Conservation (phyloP, 2,888 invertebrate species). For the Lasioglossum morio region DNA sequence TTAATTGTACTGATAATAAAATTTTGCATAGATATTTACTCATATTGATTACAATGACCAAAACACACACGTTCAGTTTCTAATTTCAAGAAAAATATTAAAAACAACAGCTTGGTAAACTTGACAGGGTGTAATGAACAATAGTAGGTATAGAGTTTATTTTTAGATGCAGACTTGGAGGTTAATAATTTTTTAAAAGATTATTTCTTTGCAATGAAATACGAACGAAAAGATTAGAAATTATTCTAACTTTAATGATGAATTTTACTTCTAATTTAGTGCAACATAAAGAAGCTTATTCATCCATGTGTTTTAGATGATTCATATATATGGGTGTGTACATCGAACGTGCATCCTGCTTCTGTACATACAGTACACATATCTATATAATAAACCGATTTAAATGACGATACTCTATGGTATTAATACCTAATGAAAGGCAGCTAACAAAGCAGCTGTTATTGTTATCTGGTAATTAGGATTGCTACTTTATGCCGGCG, state of each 20-base stretch:
- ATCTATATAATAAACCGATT: not conserved
- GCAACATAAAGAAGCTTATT: not conserved
- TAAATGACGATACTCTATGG: not conserved
- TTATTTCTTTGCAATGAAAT: not conserved
- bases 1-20: not conserved
- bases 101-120: not conserved
- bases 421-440: conserved; percentile 10
- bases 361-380: too few relatives aligned
- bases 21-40: not conserved
- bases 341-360: not conserved
- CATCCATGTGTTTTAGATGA: not conserved
- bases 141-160: not conserved
- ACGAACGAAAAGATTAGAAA: not conserved
- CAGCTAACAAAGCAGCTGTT: conserved; percentile 6
- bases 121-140: too few relatives aligned
- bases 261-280: not conserved
- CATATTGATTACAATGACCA: too few relatives aligned
- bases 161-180: not conserved
- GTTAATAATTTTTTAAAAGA: not conserved
- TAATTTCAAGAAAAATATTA: not conserved
- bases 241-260: not conserved
- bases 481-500: not conserved
- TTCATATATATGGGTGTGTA: not conserved
- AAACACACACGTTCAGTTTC: too few relatives aligned
- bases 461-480: conserved; percentile 1